Conservation (phyloP, 2,113 vertebrate species). For the Pithys albifrons region DNA sequence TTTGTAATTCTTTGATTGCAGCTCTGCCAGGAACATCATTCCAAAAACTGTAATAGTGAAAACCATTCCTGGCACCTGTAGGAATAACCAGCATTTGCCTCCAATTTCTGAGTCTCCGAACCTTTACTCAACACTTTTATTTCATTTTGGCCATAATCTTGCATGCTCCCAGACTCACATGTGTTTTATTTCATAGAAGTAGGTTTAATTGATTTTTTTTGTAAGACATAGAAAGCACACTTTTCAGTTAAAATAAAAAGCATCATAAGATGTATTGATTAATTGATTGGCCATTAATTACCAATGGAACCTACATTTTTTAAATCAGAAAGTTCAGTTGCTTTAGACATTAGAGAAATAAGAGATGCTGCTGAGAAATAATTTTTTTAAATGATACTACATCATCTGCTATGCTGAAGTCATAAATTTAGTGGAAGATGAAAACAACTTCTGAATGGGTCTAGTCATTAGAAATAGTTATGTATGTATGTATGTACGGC, state of each 20-base stretch:
- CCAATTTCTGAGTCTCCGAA: neutral
- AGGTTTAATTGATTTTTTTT: neutral
- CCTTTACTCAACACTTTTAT: neutral
- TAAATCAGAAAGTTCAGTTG: neutral
- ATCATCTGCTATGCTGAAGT: neutral
- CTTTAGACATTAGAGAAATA: neutral
- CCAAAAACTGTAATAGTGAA: neutral
- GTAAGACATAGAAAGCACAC: neutral
- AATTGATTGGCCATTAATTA: neutral
- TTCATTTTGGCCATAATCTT: neutral
- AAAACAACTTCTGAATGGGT: neutral
- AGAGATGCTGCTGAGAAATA: neutral
- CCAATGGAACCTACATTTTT: neutral
- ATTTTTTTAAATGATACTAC: neutral
- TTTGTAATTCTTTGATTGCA: slow-evolving; percentile 36
- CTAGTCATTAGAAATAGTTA: neutral
- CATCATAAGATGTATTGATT: neutral
- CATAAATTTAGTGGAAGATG: neutral
- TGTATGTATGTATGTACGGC: too few relatives aligned
- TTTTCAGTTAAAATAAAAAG: neutral
- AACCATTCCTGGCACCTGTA: neutral
- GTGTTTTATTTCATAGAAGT: neutral
- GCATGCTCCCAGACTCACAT: neutral
- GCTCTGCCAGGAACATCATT: slow-evolving; percentile 29
- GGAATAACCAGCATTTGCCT: neutral